Evolutionary conservation across 2,797 vertebrate genomes (phyloP), one percentile per base, ranked within the genome.

Genomic region (Notoglanidium macrostoma): DNA sequence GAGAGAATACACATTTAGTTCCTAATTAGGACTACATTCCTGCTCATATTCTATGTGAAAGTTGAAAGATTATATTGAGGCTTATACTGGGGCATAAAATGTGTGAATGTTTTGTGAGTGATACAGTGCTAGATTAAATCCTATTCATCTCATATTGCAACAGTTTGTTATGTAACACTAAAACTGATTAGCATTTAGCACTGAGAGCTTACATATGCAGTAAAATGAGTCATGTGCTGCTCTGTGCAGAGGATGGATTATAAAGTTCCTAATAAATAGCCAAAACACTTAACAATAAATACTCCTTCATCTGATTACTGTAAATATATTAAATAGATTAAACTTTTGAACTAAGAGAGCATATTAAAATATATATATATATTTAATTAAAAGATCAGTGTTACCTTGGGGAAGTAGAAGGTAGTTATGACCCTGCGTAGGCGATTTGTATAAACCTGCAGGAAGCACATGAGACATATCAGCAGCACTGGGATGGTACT

Each of bases 351-450:
- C 0, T 49, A 83, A 54, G 1, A 19, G 32, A 21, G n/a, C n/a
- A 44, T 63, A 81, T 63, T 65, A n/a, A 65, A 40, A 59, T 63
- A 82, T 76, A 23, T 32, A n/a, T 19, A 40, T 40, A 40, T 40
- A 40, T 40, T 40, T 61, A 3, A 23, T 77, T 1, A 32, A 72
- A 72, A n/a, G 2, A 10, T 85, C 82, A 21, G 65, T 61, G 40
- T 84, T 87, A 97, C 97, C 96, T 97, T 93, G 23, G 97, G 97
- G 89, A 96, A 94, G 91, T 92, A 97, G 92, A 96, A 97, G 59
- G 97, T 92, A 0, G 95, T 91, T 0, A 98, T 96, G 92, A 92
- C 95, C 0, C 96, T 94, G 9, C 96, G 94, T 84, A 98, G 94
- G 3, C 98, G 96, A 92, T 96, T 96, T 14, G 88, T 91, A 78